Base-by-base conservation (phyloP, 2,888 invertebrate genomes). In the Nomada fucata region DNA sequence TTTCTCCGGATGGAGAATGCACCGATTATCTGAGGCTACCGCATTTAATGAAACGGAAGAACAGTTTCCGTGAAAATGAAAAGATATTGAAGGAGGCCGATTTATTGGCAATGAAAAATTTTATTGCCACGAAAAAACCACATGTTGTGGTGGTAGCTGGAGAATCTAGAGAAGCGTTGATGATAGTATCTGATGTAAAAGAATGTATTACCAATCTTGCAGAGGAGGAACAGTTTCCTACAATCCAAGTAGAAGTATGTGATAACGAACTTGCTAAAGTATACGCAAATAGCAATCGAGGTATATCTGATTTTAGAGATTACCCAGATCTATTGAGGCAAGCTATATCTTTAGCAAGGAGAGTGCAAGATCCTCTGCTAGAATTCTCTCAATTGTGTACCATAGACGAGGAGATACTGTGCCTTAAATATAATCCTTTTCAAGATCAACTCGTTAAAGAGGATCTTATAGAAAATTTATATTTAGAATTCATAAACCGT, bases 301-400 rank as follows among this genome's bases (percentile, higher is more conserved):
- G 98, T 61, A 94, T 95, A 93, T 95, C 96, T 52, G 99, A 99
- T 92, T 98, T 98, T 93, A 95, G 98, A 83, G 99, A 99, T 91
- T 99, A 98, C 94, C 99, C 99, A 0, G 96, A 96, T 64, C 94
- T 98, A 18, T 94, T 99, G 2, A 95, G 98, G 0, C 98, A 99
- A 94, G 98, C 99, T 0, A 96, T 99, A 73, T 99, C 99, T 0
- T 94, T 99, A 79, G 99, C 98, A 0, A 95, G 99, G 29, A 95
- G 98, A 79, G 94, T 99, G 91, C 98, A 99, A 94, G 99, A 99
- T 94, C 99, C 99, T 0, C 94, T 99, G 0, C 96, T 99, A 83
- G 99, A 99, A 94, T 99, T 98, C 93, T 97, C 98, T 0, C 99
- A 99, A 92, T 94, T 99, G 0, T 99, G 99, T 93, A 98, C 98